Percentiles rank a stretch among this genome's conserved stretches.
Evolutionary conservation across 2,797 vertebrate species (phyloP).

Genomic region (Galaxias olidus): DNA sequence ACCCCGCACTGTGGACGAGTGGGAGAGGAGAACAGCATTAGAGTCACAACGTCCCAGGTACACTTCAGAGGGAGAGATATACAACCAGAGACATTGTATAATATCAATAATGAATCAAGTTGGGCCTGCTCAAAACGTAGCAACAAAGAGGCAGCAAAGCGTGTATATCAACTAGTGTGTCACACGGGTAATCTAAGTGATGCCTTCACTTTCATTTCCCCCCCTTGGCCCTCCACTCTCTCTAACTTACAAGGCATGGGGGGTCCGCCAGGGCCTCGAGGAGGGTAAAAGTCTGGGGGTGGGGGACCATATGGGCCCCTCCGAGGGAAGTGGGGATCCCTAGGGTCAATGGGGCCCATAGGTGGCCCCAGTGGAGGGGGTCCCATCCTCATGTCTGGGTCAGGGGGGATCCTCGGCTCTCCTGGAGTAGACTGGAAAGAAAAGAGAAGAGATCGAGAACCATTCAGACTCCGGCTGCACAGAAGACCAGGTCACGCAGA

Average conservation of each 20-base stretch:
- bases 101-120: too few species aligned
- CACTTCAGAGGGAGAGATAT: too few species aligned
- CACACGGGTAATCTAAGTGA: too few species aligned
- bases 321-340: neutral
- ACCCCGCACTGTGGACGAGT: conserved; percentile 43
- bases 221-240: too few species aligned
- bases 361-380: conserved; percentile 14
- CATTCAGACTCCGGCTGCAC: too few species aligned
- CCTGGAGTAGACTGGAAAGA: conserved; percentile 23
- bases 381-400: conserved; percentile 39
- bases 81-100: too few species aligned
- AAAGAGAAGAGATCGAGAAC: neutral
- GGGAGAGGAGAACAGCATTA: conserved; percentile 5
- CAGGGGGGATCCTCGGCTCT: conserved; percentile 35
- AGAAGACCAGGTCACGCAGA: too few species aligned
- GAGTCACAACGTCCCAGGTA: too few species aligned
- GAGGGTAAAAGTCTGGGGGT: conserved; percentile 48
- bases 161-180: too few species aligned
- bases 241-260: conserved; percentile 43
- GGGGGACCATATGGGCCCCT: conserved; percentile 23
- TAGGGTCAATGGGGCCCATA: neutral
- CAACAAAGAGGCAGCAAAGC: too few species aligned
- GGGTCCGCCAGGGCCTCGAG: conserved; percentile 37
- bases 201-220: too few species aligned
- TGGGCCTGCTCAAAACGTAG: too few species aligned